Base-by-base conservation (phyloP, 2,797 vertebrate species). In the Brachyrhaphis roseni region DNA sequence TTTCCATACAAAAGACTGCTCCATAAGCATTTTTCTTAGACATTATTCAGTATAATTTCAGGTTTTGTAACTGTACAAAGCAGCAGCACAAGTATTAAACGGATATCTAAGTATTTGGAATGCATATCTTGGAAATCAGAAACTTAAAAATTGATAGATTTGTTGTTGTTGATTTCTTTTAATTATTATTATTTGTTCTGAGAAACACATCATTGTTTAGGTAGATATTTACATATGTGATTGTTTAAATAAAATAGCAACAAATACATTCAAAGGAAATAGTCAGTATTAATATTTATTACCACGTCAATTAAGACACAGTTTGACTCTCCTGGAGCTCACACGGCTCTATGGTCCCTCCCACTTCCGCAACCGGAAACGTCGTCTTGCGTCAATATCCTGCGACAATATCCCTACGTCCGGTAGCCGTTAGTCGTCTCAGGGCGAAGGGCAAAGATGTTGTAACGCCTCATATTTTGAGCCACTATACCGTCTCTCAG, bases 331-430 rank as follows among this genome's bases (percentile, higher is more conserved):
- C 57, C 28, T 28, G 15, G 4, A 31, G 57, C 57, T 15, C 55
- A 28, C n/a, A 5, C 31, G 5, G 28, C 31, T 36, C 53, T 28
- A 11, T 5, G 45, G n/a, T 36, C 7, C 66, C 66, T 16, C 75
- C 79, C 74, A 18, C 18, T 8, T 49, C 26, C 36, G 8, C 18
- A 68, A 68, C 43, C 3, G 43, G 0, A 1, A 74, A 73, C 84
- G 84, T 80, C 81, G 23, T 0, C 0, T 0, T 39, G 0, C 92
- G 93, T 93, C 93, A 92, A 80, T 0, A 57, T 20, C 11, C 1
- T 31, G 92, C 94, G 94, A 81, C 92, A 28, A 79, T 72, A n/a
- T n/a, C n/a, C n/a, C 84, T 71, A 64, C 62, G 3, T 47, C 31
- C 31, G 49, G 66, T 8, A 47, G 20, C 71, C 3, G 74, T 80